These are phyloP conservation scores for Propithecus deckenii DNA, from an alignment of 2,797 vertebrate species.

Conservation along the genomic window DNA sequence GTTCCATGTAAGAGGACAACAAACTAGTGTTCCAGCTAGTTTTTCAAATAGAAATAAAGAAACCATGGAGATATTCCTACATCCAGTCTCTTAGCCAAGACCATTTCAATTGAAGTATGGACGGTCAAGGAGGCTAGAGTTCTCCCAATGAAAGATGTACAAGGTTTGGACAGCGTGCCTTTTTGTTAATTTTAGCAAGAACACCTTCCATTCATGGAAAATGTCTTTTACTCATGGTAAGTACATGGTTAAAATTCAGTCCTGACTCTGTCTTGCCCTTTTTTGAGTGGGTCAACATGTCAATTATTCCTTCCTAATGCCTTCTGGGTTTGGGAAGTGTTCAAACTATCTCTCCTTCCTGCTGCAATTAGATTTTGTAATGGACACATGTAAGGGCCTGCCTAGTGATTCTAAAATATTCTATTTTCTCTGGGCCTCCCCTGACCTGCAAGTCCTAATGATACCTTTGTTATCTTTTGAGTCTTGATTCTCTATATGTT, in stretches of 20 bases:
- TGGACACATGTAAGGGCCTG: slow-evolving; percentile 57
- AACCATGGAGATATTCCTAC: neutral
- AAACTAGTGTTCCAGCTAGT: neutral
- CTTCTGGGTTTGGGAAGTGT: slow-evolving; percentile 71
- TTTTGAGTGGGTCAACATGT: slow-evolving; percentile 64
- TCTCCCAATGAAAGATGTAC: neutral
- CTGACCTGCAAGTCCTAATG: slow-evolving; percentile 44
- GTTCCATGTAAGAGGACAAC: neutral
- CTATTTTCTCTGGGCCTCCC: slow-evolving; percentile 52
- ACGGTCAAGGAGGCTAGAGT: neutral
- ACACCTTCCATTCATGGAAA: neutral
- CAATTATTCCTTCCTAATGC: slow-evolving; percentile 66
- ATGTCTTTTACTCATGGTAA: neutral
- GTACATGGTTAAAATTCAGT: slow-evolving; percentile 51
- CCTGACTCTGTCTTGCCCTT: neutral
- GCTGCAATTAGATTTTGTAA: slow-evolving; percentile 69
- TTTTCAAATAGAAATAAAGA: slow-evolving; percentile 29
- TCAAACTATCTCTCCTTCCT: slow-evolving; percentile 68
- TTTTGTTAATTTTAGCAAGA: slow-evolving; percentile 33
- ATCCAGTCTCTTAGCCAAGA: neutral
- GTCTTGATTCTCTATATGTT: neutral
- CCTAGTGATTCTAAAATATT: slow-evolving; percentile 42
- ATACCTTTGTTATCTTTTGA: neutral
- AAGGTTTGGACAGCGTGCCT: neutral
- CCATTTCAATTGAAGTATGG: neutral